Conservation (phyloP, 2,888 invertebrate species). For the Drosophila niveifrons region DNA sequence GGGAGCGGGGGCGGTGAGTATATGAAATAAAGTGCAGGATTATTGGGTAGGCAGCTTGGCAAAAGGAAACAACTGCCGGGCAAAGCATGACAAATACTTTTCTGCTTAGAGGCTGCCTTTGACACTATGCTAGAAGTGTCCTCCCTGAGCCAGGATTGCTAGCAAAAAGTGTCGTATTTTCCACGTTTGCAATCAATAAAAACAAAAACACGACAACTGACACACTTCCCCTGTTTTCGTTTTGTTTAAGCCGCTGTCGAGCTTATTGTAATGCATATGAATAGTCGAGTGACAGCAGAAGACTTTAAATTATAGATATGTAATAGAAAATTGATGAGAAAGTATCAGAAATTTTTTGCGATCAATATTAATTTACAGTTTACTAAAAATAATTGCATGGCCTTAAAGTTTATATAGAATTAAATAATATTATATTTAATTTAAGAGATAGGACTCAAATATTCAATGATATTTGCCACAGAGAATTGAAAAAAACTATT, state of each 20-base stretch:
- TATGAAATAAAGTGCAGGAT: slow-evolving; percentile 19
- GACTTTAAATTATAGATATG: not conserved
- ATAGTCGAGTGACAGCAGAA: not conserved
- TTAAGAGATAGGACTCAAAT: too few relatives aligned
- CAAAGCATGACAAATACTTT: slow-evolving; percentile 39
- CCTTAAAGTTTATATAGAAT: too few relatives aligned
- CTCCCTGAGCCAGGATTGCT: slow-evolving; percentile 10
- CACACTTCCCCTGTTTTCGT: not conserved
- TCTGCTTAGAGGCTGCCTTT: slow-evolving; percentile 19
- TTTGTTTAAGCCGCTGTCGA: not conserved
- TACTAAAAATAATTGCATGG: too few relatives aligned
- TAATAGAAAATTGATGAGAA: too few relatives aligned
- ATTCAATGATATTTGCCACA: too few relatives aligned
- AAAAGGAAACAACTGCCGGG: slow-evolving; percentile 32
- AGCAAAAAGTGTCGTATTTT: slow-evolving; percentile 8
- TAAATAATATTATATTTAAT: too few relatives aligned
- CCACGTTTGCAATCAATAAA: slow-evolving; percentile 6
- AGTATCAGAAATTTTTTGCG: too few relatives aligned
- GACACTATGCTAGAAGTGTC: slow-evolving; percentile 15
- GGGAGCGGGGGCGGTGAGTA: not conserved
- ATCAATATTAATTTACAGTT: too few relatives aligned
- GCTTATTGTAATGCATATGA: too few relatives aligned
- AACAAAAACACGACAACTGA: not conserved
- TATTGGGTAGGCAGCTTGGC: slow-evolving; percentile 12
- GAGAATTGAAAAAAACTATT: too few relatives aligned